These are phyloP conservation scores for Drosophila lowei DNA, from an alignment of 1,140 invertebrate genomes.

Conservation along the genomic window DNA sequence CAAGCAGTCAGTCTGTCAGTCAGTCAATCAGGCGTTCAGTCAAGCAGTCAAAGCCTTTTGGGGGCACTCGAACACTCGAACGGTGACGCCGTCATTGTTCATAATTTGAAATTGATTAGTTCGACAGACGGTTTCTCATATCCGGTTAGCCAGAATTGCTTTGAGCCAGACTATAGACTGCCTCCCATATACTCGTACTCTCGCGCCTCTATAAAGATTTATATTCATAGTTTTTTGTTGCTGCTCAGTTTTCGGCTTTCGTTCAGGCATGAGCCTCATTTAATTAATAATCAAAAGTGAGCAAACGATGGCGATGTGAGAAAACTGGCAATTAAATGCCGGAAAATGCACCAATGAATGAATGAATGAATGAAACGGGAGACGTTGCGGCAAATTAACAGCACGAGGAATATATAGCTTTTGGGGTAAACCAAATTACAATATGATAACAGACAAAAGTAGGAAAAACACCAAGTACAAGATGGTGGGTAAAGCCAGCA, in stretches of 20 bases:
- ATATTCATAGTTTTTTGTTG: not conserved
- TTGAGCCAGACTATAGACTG: constrained; percentile 18
- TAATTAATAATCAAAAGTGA: constrained; percentile 48
- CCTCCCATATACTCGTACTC: constrained; percentile 8
- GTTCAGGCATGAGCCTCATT: constrained; percentile 43
- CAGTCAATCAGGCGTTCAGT: constrained; percentile 23
- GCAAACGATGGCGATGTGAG: constrained; percentile 54
- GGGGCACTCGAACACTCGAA: constrained; percentile 26
- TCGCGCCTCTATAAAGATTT: not conserved
- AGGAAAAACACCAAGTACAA: constrained; percentile 15
- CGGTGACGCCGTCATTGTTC: constrained; percentile 51
- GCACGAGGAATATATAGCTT: constrained; percentile 14
- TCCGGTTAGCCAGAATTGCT: constrained; percentile 56
- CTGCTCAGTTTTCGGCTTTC: constrained; percentile 7
- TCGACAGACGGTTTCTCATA: constrained; percentile 46
- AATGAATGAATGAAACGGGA: constrained; percentile 30
- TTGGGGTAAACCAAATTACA: constrained; percentile 11
- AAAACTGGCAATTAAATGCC: constrained; percentile 68
- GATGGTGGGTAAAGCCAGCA: constrained; percentile 15
- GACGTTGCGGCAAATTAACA: constrained; percentile 14
- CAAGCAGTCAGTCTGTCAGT: constrained; percentile 28
- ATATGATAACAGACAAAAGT: constrained; percentile 3
- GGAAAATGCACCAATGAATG: constrained; percentile 47
- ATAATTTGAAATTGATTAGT: constrained; percentile 74
- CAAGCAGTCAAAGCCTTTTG: constrained; percentile 39